phyloP scores from a whole-genome alignment of 2,797 vertebrate species.

The Mormyrus proboscirostris region DNA sequence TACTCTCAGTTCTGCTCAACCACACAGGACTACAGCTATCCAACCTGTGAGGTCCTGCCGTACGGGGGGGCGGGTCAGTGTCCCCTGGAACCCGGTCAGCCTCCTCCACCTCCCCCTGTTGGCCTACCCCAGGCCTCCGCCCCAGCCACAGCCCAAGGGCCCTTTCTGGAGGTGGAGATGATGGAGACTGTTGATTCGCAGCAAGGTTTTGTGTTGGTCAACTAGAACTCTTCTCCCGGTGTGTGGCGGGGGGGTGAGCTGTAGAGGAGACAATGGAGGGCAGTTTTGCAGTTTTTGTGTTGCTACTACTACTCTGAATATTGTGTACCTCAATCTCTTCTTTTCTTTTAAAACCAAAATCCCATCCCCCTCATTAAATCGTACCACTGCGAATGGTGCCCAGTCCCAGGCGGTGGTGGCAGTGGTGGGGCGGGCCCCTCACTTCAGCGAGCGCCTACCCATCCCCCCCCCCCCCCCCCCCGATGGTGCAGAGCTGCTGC shows the following conservation, averaged over 20 bases:
- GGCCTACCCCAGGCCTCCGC: slow-evolving; percentile 50
- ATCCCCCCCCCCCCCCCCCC: background rate
- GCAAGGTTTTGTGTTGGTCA: slow-evolving; percentile 92
- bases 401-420: background rate
- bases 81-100: slow-evolving; percentile 59
- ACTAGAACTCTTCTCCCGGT: slow-evolving; percentile 46
- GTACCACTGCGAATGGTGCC: background rate
- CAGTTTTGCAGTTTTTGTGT: slow-evolving; percentile 25
- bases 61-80: slow-evolving; percentile 67
- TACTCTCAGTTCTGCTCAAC: slow-evolving; percentile 48
- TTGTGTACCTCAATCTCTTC: slow-evolving; percentile 15
- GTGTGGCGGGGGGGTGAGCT: slow-evolving; percentile 25
- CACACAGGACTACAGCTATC: slow-evolving; percentile 62
- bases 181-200: slow-evolving; percentile 96
- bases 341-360: slow-evolving; percentile 8
- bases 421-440: background rate
- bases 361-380: background rate
- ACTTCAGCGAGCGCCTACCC: background rate
- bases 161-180: slow-evolving; percentile 90
- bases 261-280: slow-evolving; percentile 34
- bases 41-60: slow-evolving; percentile 59
- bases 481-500: background rate
- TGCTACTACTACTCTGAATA: slow-evolving; percentile 7
- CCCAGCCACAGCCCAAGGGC: slow-evolving; percentile 60
- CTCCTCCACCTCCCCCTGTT: slow-evolving; percentile 27